Evolutionary conservation across 2,797 vertebrate genomes (phyloP).

Genomic region (Tachyglossus aculeatus): DNA sequence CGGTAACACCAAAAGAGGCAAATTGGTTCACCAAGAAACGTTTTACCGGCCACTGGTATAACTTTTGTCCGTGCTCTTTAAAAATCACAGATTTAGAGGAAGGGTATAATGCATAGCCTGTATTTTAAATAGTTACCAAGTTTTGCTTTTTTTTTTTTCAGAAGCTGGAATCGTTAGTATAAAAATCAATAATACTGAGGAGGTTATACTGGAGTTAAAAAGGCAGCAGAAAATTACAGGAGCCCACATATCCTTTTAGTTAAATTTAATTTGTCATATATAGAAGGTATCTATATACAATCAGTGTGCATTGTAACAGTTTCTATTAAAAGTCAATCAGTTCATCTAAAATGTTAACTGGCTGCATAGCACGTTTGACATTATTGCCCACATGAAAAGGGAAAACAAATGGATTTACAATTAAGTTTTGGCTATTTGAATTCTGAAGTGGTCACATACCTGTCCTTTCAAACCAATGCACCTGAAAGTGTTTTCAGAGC

Average conservation of each 20-base stretch:
- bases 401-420: slow-evolving; percentile 76
- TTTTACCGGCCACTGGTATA: slow-evolving; percentile 17
- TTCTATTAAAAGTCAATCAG: slow-evolving; percentile 81
- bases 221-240: slow-evolving; percentile 73
- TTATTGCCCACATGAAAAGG: slow-evolving; percentile 90
- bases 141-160: background rate
- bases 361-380: slow-evolving; percentile 96
- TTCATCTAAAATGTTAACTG: slow-evolving; percentile 90
- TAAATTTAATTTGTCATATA: slow-evolving; percentile 97
- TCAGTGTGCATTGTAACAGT: slow-evolving; percentile 92
- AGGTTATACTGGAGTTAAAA: slow-evolving; percentile 34
- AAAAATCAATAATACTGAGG: slow-evolving; percentile 33
- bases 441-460: slow-evolving; percentile 60
- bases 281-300: slow-evolving; percentile 95
- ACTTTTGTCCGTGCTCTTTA: slow-evolving; percentile 3
- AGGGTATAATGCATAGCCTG: slow-evolving; percentile 19
- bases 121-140: slow-evolving; percentile 34
- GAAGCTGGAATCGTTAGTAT: background rate
- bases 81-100: slow-evolving; percentile 13
- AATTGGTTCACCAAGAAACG: no score
- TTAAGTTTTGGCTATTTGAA: slow-evolving; percentile 71
- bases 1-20: no score
- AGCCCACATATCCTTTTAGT: slow-evolving; percentile 85
- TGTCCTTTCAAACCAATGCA: slow-evolving; percentile 70
- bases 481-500: slow-evolving; percentile 64